Evolutionary conservation across 2,797 vertebrate species (phyloP), one percentile per base, ranked within the genome.

Genomic region (Nyctibius grandis): DNA sequence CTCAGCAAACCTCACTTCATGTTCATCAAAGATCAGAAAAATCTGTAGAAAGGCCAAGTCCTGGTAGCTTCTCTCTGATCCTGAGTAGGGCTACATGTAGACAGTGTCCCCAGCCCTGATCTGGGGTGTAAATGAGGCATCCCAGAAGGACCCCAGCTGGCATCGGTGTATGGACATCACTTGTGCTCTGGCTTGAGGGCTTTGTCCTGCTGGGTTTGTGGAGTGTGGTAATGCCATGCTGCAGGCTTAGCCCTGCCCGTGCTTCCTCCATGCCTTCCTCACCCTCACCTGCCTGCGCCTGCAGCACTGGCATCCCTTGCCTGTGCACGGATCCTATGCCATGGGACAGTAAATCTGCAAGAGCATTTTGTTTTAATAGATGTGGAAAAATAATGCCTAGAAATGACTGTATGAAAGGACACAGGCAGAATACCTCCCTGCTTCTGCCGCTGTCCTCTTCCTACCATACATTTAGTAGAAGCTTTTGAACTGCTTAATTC

Each of bases 361-460:
- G 74, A 50, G 18, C 14, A 16, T 82, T 97, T 96, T 78, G 42
- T 78, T 93, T 92, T 75, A 94, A 84, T 56, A 78, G 73, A 91
- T 4, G 8, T 21, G 9, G 86, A 76, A 96, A 95, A 90, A 92
- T 38, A 96, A 94, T 93, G 85, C 74, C 63, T 67, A 65, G 72
- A 89, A 93, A 95, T 73, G 48, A 87, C 44, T 2, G 20, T 60
- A 75, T 61, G 44, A 85, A 84, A 85, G 54, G 81, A 93, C 81
- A 72, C 7, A 13, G 84, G 56, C 77, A 88, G 88, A 89, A 91
- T 61, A 34, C 51, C 64, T 60, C 80, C 70, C 79, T 64, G 82
- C 34, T 88, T 87, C 89, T 78, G 63, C 77, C 6, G 68, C 88
- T 92, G 3, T 85, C 92, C 88, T 77, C 91, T 92, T 94, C 81